Evolutionary conservation across 2,797 vertebrate genomes (phyloP), one percentile per base, ranked within the genome.

Genomic region (Cercopithecus neglectus): DNA sequence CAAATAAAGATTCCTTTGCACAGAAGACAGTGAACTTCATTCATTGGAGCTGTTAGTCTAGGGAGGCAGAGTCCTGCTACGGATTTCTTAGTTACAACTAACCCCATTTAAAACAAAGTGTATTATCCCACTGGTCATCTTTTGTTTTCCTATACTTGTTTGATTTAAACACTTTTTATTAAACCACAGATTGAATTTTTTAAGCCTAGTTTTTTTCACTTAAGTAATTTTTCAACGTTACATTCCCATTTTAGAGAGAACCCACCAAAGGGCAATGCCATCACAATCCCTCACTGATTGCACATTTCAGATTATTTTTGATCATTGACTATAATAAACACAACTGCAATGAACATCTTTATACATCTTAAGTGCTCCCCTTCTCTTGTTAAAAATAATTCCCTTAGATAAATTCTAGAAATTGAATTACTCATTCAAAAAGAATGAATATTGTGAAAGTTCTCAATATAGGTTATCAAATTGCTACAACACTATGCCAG

Each of bases 1-100:
- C 94, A 93, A 89, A 93, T 59, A 94, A 89, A 96, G 82, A 93
- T 86, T 67, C 21, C 8, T 95, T 86, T 89, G 53, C 96, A 59
- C 36, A 57, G 79, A 79, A 87, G 72, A 46, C 41, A 86, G 46
- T 64, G 79, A 84, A 39, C 55, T 70, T 84, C 61, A n/a, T 57
- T 95, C 59, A 79, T 8, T 14, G 24, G 4, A 87, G 33, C 36
- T 41, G 36, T 48, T 1, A n/a, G 74, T 55, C 59, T 16, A 17
- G 24, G 3, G 6, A 50, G 50, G 70, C 48, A 39, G 79, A 17
- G 8, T 50, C 44, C 11, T 48, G n/a, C n/a, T 82, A 16, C 33
- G 26, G 30, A 70, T 78, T 85, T 95, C 61, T 67, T 64, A 72
- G 59, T 75, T 30, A 78, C 4, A 1, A 64, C 53, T 33, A 84